Evolutionary conservation across 2,888 invertebrate species (phyloP).

Genomic region (Tachina lurida): DNA sequence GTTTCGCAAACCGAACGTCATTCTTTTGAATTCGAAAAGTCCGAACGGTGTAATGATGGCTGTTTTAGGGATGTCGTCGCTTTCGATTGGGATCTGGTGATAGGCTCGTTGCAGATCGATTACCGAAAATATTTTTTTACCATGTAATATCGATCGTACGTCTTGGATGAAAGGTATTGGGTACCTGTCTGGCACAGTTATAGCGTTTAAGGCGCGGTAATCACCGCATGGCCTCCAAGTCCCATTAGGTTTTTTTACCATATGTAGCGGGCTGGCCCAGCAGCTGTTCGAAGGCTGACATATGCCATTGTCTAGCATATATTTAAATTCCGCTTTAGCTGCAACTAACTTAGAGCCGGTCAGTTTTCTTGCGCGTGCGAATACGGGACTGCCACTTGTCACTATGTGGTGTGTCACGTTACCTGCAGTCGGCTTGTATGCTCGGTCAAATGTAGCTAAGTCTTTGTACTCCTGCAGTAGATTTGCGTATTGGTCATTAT

Average conservation of each 20-base stretch:
- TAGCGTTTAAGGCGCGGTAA: constrained; percentile 48
- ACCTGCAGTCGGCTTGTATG: not conserved
- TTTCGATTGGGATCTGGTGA: constrained; percentile 76
- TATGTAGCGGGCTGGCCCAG: constrained; percentile 68
- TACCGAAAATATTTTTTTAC: constrained; percentile 38
- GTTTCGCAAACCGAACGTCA: constrained; percentile 79
- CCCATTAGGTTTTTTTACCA: constrained; percentile 62
- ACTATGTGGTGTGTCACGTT: constrained; percentile 26
- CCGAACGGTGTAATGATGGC: constrained; percentile 79
- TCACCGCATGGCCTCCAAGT: constrained; percentile 31
- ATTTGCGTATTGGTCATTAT: no score
- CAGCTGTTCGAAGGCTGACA: constrained; percentile 68
- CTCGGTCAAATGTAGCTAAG: not conserved
- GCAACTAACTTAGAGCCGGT: constrained; percentile 45
- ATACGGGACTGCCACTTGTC: constrained; percentile 22
- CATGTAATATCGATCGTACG: no score
- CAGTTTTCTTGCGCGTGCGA: constrained; percentile 35
- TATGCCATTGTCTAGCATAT: constrained; percentile 56
- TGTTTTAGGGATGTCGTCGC: constrained; percentile 3
- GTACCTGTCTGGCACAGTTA: constrained; percentile 33
- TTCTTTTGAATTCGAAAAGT: constrained; percentile 76
- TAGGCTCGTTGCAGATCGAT: constrained; percentile 76
- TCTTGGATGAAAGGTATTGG: constrained; percentile 47
- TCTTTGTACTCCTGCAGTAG: no score
- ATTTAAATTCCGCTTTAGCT: constrained; percentile 46